These are phyloP conservation scores for Ginglymostoma cirratum DNA, from an alignment of 2,113 vertebrate species.

Conservation along the genomic window DNA sequence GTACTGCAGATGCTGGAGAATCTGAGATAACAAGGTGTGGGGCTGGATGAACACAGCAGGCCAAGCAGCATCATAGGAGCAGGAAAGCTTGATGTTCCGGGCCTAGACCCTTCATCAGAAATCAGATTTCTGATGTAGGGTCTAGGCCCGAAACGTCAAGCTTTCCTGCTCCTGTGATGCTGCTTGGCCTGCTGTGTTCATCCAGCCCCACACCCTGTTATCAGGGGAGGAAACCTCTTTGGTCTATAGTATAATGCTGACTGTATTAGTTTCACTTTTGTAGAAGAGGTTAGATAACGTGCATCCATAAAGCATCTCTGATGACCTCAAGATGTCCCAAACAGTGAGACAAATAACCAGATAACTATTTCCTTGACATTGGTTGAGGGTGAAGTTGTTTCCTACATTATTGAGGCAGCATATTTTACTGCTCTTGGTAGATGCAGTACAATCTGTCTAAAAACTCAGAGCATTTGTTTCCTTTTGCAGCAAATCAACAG, in stretches of 20 bases:
- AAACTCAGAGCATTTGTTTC: background rate
- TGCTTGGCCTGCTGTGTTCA: too few species aligned
- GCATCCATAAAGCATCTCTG: background rate
- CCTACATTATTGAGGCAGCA: background rate
- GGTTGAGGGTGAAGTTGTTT: background rate
- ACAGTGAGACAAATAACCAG: background rate
- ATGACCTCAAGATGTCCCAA: background rate
- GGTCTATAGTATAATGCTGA: background rate
- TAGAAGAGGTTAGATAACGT: background rate
- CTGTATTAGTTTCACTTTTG: background rate
- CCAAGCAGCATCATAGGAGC: too few species aligned
- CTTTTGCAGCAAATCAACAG: conserved; percentile 13
- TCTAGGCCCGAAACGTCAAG: too few species aligned
- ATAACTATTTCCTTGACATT: background rate
- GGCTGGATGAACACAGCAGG: too few species aligned
- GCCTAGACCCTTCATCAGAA: too few species aligned
- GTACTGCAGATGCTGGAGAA: too few species aligned
- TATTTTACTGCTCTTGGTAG: background rate
- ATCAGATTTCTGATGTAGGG: too few species aligned
- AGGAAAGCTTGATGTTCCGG: too few species aligned
- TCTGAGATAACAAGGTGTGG: too few species aligned
- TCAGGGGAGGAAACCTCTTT: background rate
- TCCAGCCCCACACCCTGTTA: too few species aligned
- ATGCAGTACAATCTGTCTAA: background rate
- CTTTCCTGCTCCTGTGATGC: too few species aligned